Base-by-base conservation (phyloP, 64 coral and sea anemone species). In the Dendrophyllia cribrosa region DNA sequence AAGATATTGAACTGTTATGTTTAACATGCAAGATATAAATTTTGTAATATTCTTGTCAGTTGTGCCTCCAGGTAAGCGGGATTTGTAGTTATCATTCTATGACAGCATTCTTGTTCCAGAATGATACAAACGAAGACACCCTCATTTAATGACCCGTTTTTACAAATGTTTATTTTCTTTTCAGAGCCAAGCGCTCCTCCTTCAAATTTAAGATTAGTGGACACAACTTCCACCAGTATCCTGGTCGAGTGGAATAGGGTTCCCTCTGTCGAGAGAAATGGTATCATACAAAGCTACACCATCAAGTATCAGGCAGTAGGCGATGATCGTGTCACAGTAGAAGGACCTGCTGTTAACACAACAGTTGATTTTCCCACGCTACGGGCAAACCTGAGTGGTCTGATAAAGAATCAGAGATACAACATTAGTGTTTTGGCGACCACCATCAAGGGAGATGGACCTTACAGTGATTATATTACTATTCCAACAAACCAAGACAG, bases 351-450 rank as follows among this genome's bases (percentile, higher is more conserved):
- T 59, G 26, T 43, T 16, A 58, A 17, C 13, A 58, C 55, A 44
- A 45, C 26, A 22, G 1, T 59, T 58, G n/a, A n/a, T n/a, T n/a
- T n/a, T n/a, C 5, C 3, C 4, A 51, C 60, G 12, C 7, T 3
- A 20, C 0, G 2, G 6, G 49, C 34, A 19, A 52, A 70, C 11
- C 23, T 90, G 4, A 70, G 49, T 21, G 23, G 25, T 25, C 64
- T 90, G 22, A 55, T 50, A 44, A 92, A 23, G 79, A 74, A 92
- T 55, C 55, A 51, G 20, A 0, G n/a, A 13, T 92, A 92, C 47
- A 13, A 74, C 50, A 85, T 92, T 69, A 84, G 17, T 34, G 66
- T 92, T 58, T 85, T 72, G 11, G 89, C 89, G 1, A 67, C 82
- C 9, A 92, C 89, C 9, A 15, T 20, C 9, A 56, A 51, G 7